phyloP scores from a whole-genome alignment of 2,797 vertebrate genomes.

The Amphiprion clarkii region DNA sequence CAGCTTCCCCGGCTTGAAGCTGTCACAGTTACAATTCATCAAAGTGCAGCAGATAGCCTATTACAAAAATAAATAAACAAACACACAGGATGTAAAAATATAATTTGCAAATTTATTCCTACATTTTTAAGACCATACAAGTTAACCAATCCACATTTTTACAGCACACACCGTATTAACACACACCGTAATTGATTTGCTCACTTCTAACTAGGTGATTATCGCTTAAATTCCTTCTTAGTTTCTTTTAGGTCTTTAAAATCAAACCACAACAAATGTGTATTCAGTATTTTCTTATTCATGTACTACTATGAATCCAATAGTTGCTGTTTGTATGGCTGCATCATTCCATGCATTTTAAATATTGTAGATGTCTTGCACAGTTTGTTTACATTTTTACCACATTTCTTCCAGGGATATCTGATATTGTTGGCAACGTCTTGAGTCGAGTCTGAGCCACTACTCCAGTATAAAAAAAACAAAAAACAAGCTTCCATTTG shows the following conservation, averaged over 20 bases:
- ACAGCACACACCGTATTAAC: not conserved
- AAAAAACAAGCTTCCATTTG: no score
- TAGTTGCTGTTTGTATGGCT: no score
- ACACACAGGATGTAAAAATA: not conserved
- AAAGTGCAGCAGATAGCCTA: constrained; percentile 96
- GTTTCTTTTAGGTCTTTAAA: not conserved
- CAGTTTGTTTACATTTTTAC: no score
- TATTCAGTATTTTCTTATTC: not conserved
- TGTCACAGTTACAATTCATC: constrained; percentile 93
- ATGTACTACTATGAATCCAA: not conserved
- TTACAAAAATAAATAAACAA: constrained; percentile 9
- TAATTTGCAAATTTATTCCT: not conserved
- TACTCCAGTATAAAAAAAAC: no score
- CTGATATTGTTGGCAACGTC: no score
- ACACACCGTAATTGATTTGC: not conserved
- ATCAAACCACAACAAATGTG: not conserved
- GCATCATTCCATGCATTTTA: not conserved
- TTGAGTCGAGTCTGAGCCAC: no score
- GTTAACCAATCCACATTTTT: not conserved
- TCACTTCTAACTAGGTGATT: no score
- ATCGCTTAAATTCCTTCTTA: not conserved
- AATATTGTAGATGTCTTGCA: not conserved
- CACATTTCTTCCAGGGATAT: no score
- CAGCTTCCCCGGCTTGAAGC: constrained; percentile 95
- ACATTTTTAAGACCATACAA: not conserved